Evolutionary conservation across 1,140 invertebrate species (phyloP).

Genomic region (Drosophila sp.): DNA sequence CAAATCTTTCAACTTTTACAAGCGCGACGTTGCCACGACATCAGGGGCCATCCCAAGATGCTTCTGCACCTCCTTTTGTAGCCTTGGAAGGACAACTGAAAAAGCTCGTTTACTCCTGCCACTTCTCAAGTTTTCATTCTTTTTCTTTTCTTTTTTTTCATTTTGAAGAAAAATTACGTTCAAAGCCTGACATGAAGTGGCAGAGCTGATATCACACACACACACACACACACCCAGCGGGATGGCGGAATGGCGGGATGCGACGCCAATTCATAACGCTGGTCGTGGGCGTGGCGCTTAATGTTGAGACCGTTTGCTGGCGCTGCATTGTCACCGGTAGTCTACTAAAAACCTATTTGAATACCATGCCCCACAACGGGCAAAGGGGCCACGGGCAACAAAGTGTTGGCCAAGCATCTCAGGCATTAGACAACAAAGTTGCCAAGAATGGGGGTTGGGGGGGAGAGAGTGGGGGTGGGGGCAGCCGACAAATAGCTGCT

Average conservation of each 20-base stretch:
- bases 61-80: slow-evolving; percentile 17
- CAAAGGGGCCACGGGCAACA: slow-evolving; percentile 16
- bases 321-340: slow-evolving; percentile 40
- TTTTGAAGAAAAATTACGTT: slow-evolving; percentile 60
- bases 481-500: slow-evolving; percentile 47
- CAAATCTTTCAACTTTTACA: slow-evolving; percentile 82
- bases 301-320: slow-evolving; percentile 18
- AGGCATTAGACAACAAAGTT: slow-evolving; percentile 73
- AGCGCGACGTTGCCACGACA: slow-evolving; percentile 72
- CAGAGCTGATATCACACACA: slow-evolving; percentile 65
- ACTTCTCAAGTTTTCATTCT: slow-evolving; percentile 33
- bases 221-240: slow-evolving; percentile 24
- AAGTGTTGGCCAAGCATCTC: slow-evolving; percentile 51
- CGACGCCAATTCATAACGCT: slow-evolving; percentile 46
- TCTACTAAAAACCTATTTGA: slow-evolving; percentile 76
- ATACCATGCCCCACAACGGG: slow-evolving; percentile 36
- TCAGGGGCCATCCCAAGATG: slow-evolving; percentile 33
- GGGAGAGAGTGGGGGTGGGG: not conserved
- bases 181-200: slow-evolving; percentile 73
- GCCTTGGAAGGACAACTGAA: slow-evolving; percentile 40
- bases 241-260: not conserved
- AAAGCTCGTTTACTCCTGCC: slow-evolving; percentile 69
- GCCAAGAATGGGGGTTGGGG: too few species aligned
- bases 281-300: slow-evolving; percentile 18
- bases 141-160: not conserved